phyloP scores from a whole-genome alignment of 1,140 invertebrate genomes.

The Macrostomum lignano region DNA sequence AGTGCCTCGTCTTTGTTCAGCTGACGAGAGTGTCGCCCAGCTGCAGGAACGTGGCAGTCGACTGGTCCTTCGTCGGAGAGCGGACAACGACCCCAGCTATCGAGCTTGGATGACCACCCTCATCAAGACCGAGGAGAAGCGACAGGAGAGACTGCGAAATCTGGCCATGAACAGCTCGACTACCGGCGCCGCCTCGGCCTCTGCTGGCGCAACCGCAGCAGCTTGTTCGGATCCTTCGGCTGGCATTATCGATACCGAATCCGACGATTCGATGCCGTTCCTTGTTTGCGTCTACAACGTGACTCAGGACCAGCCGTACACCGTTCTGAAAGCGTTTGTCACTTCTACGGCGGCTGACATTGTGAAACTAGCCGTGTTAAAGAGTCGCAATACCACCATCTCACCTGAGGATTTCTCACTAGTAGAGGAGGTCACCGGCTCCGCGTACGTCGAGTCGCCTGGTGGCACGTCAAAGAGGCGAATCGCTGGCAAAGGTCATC shows the following conservation, averaged over 20 bases:
- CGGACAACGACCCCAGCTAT: too few relatives aligned
- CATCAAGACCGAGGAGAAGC: slow-evolving; percentile 18
- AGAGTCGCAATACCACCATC: background rate
- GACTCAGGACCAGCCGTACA: slow-evolving; percentile 67
- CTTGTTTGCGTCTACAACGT: slow-evolving; percentile 75
- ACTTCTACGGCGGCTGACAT: slow-evolving; percentile 59
- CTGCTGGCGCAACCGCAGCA: too few relatives aligned
- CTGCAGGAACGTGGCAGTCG: too few relatives aligned
- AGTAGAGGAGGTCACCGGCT: background rate
- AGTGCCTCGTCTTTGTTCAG: too few relatives aligned
- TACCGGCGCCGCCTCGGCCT: slow-evolving; percentile 5
- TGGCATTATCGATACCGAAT: too few relatives aligned
- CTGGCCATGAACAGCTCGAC: slow-evolving; percentile 7
- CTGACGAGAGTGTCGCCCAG: too few relatives aligned
- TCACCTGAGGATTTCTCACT: slow-evolving; percentile 1
- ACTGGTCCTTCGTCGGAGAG: too few relatives aligned
- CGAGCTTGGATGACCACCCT: slow-evolving; percentile 60
- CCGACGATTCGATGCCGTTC: too few relatives aligned
- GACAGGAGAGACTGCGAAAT: background rate
- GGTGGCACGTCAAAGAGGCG: too few relatives aligned
- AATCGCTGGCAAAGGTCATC: too few relatives aligned
- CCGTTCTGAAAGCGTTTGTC: slow-evolving; percentile 45
- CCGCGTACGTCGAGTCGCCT: background rate
- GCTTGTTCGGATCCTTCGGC: too few relatives aligned
- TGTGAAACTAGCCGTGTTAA: slow-evolving; percentile 37